Evolutionary conservation across 2,797 vertebrate species (phyloP), one percentile per base, ranked within the genome.

Genomic region (Halcyon badia): DNA sequence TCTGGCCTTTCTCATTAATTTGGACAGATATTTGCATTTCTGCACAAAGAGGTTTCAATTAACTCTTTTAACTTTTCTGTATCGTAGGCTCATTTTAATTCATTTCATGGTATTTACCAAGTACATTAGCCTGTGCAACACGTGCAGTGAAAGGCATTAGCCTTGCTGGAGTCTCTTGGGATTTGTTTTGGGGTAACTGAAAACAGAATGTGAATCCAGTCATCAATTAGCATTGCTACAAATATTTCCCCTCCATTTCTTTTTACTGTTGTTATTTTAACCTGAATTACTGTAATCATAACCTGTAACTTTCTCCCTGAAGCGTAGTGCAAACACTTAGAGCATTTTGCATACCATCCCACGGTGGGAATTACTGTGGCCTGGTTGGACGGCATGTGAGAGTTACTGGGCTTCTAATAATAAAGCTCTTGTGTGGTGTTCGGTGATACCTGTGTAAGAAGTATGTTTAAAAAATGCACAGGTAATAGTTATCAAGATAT

Each of bases 21-120:
- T 94, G 97, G 97, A 96, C 97, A 97, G 95, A 91, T 96, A 62
- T 92, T 97, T 98, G 89, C 71, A 93, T 66, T 97, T 94, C 89
- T 88, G 87, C 62, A 82, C 58, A 89, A 75, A 94, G 78, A 91
- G 62, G 79, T 95, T 91, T 97, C 80, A 70, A 73, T 96, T 82
- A 96, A 94, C 90, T 57, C 77, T 51, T 85, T 60, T 78, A 71
- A 54, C 48, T 65, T 72, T 16, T 46, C 70, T 49, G 15, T 64
- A 14, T 41, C 2, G 0, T 9, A 66, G 42, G 66, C 60, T 96
- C 26, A 9, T 95, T 95, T 88, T 56, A 75, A 61, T 48, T 83
- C 33, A 54, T 41, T 80, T 41, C 65, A 52, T 39, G 68, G 44
- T 35, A 51, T 21, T 96, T 96, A 82, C 41, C 49, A 46, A 69